Evolutionary conservation across 2,888 invertebrate genomes (phyloP), one percentile per base, ranked within the genome.

Genomic region (Campoplex capitator): DNA sequence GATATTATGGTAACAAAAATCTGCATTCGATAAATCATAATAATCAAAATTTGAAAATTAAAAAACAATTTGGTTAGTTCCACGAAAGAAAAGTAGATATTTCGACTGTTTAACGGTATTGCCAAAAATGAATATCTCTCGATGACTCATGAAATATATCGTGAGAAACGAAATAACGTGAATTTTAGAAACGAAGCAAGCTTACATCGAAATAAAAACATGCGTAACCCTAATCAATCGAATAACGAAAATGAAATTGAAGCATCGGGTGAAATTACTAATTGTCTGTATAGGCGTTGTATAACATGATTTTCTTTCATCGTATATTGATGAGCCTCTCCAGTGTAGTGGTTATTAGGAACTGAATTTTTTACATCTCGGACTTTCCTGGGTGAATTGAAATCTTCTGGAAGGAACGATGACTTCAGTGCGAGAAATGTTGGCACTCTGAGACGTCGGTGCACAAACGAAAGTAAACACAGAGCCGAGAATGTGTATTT

Each of bases 391-490:
- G 32, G 32, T 62, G 16, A 16, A 32, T 62, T 32, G 32, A 32
- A 32, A 16, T 32, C 16, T 0, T 62, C 13, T 4, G 32, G 13
- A 58, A 9, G 28, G 16, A 62, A 32, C 45, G 73, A 38, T 54
- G 77, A 83, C 65, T 77, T 78, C 67, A 73, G 42, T 71, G 83
- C 77, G 35, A 67, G 32, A n/a, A 32, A 68, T 56, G 38, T 23
- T 16, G 28, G 56, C 23, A 42, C 54, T 73, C 51, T 73, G 73
- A 67, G 23, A 56, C 35, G 56, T 84, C 67, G 42, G n/a, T 78
- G 54, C 73, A 73, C 35, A 73, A 84, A 65, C 45, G 45, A 67
- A 16, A 67, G 56, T 84, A 84, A 84, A 84, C 83, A 78, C 9
- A 7, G 51, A 58, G 56, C 58, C 65, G 23, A 71, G 38, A 62